Evolutionary conservation across 2,797 vertebrate genomes (phyloP).

Genomic region (Sebastes trivittatus): DNA sequence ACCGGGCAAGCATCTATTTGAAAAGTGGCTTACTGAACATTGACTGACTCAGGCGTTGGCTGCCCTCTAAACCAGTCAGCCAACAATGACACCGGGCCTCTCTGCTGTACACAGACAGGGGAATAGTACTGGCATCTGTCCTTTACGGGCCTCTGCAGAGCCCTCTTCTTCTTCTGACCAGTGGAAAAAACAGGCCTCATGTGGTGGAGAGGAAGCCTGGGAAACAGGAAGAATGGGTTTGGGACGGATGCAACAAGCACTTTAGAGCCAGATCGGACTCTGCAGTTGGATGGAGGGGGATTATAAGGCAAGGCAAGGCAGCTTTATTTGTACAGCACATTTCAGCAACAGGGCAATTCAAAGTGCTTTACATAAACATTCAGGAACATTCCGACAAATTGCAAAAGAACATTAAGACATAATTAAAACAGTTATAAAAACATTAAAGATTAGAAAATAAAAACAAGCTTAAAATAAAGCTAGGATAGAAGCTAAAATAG

Average conservation of each 20-base stretch:
- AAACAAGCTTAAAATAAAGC: too few relatives aligned
- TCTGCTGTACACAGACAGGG: constrained; percentile 3
- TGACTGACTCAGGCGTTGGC: constrained; percentile 37
- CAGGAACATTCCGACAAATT: too few relatives aligned
- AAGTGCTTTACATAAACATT: too few relatives aligned
- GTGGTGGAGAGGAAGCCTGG: constrained; percentile 6
- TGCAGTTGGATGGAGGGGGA: not conserved
- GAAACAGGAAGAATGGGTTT: constrained; percentile 18
- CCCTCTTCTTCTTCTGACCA: constrained; percentile 1
- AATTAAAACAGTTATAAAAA: too few relatives aligned
- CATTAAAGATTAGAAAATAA: too few relatives aligned
- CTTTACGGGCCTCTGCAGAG: constrained; percentile 5
- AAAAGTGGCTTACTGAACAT: constrained; percentile 47
- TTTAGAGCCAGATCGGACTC: constrained; percentile 10
- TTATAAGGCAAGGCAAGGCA: not conserved
- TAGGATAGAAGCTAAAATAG: too few relatives aligned
- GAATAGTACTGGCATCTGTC: constrained; percentile 6
- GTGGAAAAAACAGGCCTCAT: not conserved
- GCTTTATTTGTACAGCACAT: too few relatives aligned
- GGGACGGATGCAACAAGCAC: not conserved
- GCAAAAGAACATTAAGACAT: too few relatives aligned
- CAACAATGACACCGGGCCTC: constrained; percentile 41
- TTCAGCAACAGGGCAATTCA: too few relatives aligned
- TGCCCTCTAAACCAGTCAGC: constrained; percentile 38
- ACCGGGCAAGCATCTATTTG: constrained; percentile 42